Percentiles rank a stretch among this genome's conserved stretches.
Conservation (phyloP, 1,140 invertebrate species). For the Phortica variegata region DNA sequence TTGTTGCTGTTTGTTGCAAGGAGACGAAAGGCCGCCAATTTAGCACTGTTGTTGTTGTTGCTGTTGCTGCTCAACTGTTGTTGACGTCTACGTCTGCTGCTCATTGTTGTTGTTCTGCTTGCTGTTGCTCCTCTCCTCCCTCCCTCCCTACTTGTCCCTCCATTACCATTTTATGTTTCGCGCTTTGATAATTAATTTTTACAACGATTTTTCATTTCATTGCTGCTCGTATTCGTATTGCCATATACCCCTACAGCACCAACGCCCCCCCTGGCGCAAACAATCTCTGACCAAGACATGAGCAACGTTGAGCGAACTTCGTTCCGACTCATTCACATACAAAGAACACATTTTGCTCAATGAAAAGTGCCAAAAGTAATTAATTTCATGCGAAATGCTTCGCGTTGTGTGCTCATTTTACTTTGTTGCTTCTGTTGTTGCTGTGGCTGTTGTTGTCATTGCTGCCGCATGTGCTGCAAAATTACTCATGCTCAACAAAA, state of each 20-base stretch:
- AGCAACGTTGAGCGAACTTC: slow-evolving; percentile 5
- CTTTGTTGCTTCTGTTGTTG: background rate
- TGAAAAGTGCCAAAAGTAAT: slow-evolving; percentile 55
- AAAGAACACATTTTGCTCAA: slow-evolving; percentile 36
- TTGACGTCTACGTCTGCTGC: no score
- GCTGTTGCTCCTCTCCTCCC: slow-evolving; percentile 7
- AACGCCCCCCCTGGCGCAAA: no score
- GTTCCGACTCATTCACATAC: slow-evolving; percentile 1
- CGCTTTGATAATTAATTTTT: slow-evolving; percentile 50
- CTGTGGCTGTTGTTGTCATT: slow-evolving; percentile 28
- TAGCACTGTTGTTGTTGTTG: slow-evolving; percentile 9
- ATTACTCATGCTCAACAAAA: slow-evolving; percentile 37
- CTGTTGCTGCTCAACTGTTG: background rate
- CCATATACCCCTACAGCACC: no score
- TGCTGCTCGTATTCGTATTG: no score
- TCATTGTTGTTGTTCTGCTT: slow-evolving; percentile 2
- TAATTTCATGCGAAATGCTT: slow-evolving; percentile 53
- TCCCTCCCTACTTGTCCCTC: slow-evolving; percentile 36
- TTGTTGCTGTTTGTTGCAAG: slow-evolving; percentile 22
- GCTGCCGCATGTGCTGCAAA: slow-evolving; percentile 34
- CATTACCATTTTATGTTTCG: slow-evolving; percentile 37
- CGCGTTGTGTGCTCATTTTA: slow-evolving; percentile 7
- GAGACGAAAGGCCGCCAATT: no score
- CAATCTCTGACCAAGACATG: slow-evolving; percentile 43
- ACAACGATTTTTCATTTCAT: slow-evolving; percentile 48